Evolutionary conservation across 2,797 vertebrate genomes (phyloP), one percentile per base, ranked within the genome.

Genomic region (Capromys pilorides): DNA sequence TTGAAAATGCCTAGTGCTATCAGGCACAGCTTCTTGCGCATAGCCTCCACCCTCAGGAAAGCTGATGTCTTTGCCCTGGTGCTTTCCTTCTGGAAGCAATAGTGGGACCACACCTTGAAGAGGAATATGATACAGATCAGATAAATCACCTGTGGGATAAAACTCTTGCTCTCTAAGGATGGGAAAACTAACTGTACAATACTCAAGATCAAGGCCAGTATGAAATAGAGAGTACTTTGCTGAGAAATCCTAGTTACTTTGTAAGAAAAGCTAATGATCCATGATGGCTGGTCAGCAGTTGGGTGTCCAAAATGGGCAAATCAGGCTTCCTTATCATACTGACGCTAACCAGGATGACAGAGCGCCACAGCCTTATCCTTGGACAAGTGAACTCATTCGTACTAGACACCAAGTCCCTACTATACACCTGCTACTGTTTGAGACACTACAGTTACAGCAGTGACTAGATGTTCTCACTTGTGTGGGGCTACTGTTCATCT

Each of bases 1-100:
- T 86, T 79, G 57, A 86, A 85, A 93, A 92, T 66, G 33, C 33
- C 13, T 77, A 91, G 86, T 94, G 64, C 81, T 16, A 19, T 51
- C 51, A 88, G 90, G 39, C 1, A 19, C 16, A 93, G 81, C 6
- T 84, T 18, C 14, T 11, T 9, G 21, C 54, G 21, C 21, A 22
- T 54, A 69, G 57, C 21, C 0, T 0, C 21, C 49, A 86, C n/a
- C 26, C 9, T 57, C 0, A 69, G 59, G 28, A 21, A 81, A 24
- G 57, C 26, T n/a, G 13, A 41, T 21, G 57, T 64, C 64, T 81
- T 90, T 49, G 18, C 14, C 18, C 33, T 13, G 31, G 28, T 6
- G 5, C 22, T 28, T 49, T 75, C 33, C 36, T 24, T 86, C 94
- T 51, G 82, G 82, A 91, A 80, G 86, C 19, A 79, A 81, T 69